Evolutionary conservation across 2,888 invertebrate species (phyloP).

Genomic region (Marronus borbonicus): DNA sequence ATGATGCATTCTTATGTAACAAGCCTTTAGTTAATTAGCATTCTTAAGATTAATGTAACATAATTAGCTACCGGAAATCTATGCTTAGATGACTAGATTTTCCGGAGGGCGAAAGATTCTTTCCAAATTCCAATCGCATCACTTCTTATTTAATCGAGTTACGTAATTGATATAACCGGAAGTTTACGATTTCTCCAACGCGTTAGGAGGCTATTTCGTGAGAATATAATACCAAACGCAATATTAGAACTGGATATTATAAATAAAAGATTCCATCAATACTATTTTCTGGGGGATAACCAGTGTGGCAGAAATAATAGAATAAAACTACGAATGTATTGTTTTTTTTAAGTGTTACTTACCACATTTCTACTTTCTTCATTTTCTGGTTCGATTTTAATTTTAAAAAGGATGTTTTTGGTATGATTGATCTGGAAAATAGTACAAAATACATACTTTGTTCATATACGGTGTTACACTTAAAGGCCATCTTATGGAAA

Average conservation of each 20-base stretch:
- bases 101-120: not conserved
- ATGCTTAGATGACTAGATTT: not conserved
- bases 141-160: not conserved
- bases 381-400: conserved; percentile 56
- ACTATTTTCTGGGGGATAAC: too few species aligned
- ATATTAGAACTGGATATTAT: not conserved
- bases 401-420: conserved; percentile 55
- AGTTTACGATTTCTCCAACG: not conserved
- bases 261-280: not conserved
- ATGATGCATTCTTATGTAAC: too few species aligned
- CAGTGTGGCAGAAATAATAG: too few species aligned
- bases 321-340: not conserved
- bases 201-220: not conserved
- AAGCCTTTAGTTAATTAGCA: not conserved
- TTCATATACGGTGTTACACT: not conserved
- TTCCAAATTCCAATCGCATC: not conserved
- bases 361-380: conserved; percentile 57
- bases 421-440: conserved; percentile 57
- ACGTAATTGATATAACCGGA: not conserved
- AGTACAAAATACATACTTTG: not conserved
- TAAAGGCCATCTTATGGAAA: too few species aligned
- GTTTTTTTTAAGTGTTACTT: conserved; percentile 24
- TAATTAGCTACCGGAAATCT: not conserved
- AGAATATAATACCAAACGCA: not conserved
- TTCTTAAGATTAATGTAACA: not conserved